Base-by-base conservation (phyloP, 2,888 invertebrate species). In the Drosophila subquinaria region DNA sequence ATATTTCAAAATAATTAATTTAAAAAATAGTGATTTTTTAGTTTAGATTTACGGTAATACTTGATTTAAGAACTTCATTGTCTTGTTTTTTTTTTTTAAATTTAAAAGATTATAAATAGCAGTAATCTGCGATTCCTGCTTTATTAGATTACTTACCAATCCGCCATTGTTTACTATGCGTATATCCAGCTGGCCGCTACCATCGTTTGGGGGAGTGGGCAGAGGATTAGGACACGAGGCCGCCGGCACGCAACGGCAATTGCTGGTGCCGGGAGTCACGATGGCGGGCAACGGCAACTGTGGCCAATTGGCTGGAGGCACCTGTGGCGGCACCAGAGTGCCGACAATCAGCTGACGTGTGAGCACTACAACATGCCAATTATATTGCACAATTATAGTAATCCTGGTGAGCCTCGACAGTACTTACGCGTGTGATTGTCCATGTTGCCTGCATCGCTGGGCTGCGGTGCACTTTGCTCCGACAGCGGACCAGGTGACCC, bases 101-200 rank as follows among this genome's bases (percentile, higher is more conserved):
- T 8, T 8, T 0, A 8, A 38, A 38, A 2, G 2, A 0, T 8
- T 6, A n/a, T n/a, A 4, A 73, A 51, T 1, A 6, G 1, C 1
- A 40, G 8, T 27, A 8, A 17, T 23, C 13, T 23, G 0, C n/a
- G 8, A 0, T 30, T 47, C n/a, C 27, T 15, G 27, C 8, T 1
- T 38, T n/a, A 8, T n/a, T 9, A 9, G 23, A 9, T 20, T 36
- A 48, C 88, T 70, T 40, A 86, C 82, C 64, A 50, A 47, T 1
- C 75, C 87, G 4, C 95, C 95, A 76, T 93, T 94, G 66, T 94
- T 94, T 0, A 95, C 95, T 53, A 95, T 95, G 72, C 95, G 94
- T 76, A 95, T 93, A 81, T 95, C 95, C 52, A 95, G 94, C 90
- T 94, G 91, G 17, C 95, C 95, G 66, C 93, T 94, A 27, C 95